Base-by-base conservation (phyloP, 2,888 invertebrate genomes). In the Frankliniella intonsa region DNA sequence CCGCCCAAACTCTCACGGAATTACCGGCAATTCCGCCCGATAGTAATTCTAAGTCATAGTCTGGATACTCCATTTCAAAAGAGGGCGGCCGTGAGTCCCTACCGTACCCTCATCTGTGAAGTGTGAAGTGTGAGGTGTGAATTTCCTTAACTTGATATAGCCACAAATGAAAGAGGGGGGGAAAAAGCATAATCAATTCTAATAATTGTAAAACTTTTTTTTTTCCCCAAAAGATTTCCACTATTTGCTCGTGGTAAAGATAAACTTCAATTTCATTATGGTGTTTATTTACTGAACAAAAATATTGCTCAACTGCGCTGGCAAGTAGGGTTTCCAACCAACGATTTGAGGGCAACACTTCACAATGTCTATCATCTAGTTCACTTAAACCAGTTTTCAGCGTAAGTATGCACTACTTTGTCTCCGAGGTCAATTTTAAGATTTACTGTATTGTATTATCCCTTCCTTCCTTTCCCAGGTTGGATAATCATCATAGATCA, bases 271-370 rank as follows among this genome's bases (percentile, higher is more conserved):
- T 96, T 97, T 87, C 93, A 95, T 83, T 97, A 97, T 88, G 98
- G 94, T 8, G 94, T 98, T 84, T 98, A 95, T 87, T 90, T 98
- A 19, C 89, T 98, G 51, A 98, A 98, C 89, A 97, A 97, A 88
- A 97, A 98, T 87, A 94, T 99, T 84, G 96, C 96, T 0, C 98
- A 99, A 88, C 88, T 98, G 83, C 88, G 95, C 81, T 94, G 94
- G 91, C 92, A 93, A 80, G 92, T 93, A 84, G 93, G 93, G 0
- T 88, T 95, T 79, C 90, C 93, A 0, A 93, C 95, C 0, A 89
- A 90, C 7, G 95, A 96, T 87, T 90, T 96, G 83, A 88, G 94
- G 83, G 92, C 93, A 7, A 96, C 95, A 0, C 89, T 97, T 82
- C 90, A 92, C 49, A 96, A 96, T 87, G 89, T 96, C 12, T 90